A percentile compares a stretch with the other conserved stretches of the same genome.
Evolutionary conservation across 2,888 invertebrate genomes (phyloP).

Genomic region (Drosophila peninsularis): DNA sequence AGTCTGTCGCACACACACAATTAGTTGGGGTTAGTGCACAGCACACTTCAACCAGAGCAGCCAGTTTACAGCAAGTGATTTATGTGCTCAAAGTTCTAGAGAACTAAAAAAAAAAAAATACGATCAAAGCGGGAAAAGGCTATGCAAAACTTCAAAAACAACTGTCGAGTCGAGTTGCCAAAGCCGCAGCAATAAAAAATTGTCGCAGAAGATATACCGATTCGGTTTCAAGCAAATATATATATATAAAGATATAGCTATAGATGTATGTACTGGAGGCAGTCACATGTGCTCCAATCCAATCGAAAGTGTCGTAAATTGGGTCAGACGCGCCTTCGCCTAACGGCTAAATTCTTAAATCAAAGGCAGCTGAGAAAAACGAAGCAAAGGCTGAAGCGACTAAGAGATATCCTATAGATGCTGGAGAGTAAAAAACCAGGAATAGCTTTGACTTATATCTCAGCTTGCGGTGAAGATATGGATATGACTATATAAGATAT

Average conservation of each 20-base stretch:
- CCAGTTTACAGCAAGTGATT: conserved; percentile 53
- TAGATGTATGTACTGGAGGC: conserved; percentile 20
- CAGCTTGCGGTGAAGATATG: no score
- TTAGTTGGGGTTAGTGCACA: conserved; percentile 43
- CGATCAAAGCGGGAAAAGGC: conserved; percentile 23
- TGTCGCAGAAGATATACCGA: conserved; percentile 49
- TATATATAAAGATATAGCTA: conserved; percentile 17
- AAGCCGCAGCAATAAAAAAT: conserved; percentile 66
- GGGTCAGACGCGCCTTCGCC: conserved; percentile 58
- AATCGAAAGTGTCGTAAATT: conserved; percentile 76
- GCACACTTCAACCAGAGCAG: conserved; percentile 26
- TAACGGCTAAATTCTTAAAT: conserved; percentile 41
- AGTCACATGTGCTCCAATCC: conserved; percentile 63
- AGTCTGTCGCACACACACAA: conserved; percentile 46
- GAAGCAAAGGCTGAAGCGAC: fast-evolving
- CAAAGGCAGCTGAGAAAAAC: conserved; percentile 35
- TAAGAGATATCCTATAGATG: not conserved
- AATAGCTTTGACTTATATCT: no score
- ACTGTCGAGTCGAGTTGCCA: conserved; percentile 50
- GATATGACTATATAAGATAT: no score
- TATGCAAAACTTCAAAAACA: conserved; percentile 73
- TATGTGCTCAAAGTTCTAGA: conserved; percentile 60
- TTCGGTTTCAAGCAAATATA: conserved; percentile 11
- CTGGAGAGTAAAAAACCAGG: not conserved
- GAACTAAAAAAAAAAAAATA: conserved; percentile 13